Base-by-base conservation (phyloP, 2,888 invertebrate genomes). In the Sisyra nigra region DNA sequence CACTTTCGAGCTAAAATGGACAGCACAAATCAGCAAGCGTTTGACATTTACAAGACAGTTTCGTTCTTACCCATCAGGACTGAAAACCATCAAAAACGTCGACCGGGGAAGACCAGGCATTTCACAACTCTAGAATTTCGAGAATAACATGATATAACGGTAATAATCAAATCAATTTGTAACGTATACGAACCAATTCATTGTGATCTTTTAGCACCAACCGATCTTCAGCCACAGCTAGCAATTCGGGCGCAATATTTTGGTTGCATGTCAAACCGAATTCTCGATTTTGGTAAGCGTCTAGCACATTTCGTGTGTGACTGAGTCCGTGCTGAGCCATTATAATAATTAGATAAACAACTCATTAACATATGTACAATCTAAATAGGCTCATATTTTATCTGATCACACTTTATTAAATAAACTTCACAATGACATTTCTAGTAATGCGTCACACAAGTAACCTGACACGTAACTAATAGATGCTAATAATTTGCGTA, bases 21-120 rank as follows among this genome's bases (percentile, higher is more conserved):
- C 2, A 6, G 9, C 15, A 10, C 11, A 18, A 24, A 24, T 11
- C 3, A 38, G 11, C 18, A 10, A 18, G 15, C n/a, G 9, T 11
- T 11, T 8, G 8, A n/a, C n/a, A n/a, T 15, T 38, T 38, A 43
- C 24, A 44, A 15, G 11, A 34, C 11, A 41, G 14, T 14, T 29
- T 43, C 14, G 42, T 45, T 62, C 71, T 67, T 65, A 83, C 81
- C 82, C 84, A 70, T 88, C 85, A 46, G 83, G 82, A 68, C 87
- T 88, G 56, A 87, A 88, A 46, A 83, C 84, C 79, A 86, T 83
- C 47, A 88, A 68, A 65, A 86, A 87, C 44, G 87, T 86, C 40
- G 86, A 81, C 56, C 80, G 71, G 46, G 86, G 77, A 52, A 74
- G 69, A 40, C 81, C 82, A 39, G 85, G 81, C 54, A 82, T 65